A percentile compares a stretch with the other conserved stretches of the same genome.
phyloP scores from a whole-genome alignment of 2,113 vertebrate genomes.

The Grallaria varia region DNA sequence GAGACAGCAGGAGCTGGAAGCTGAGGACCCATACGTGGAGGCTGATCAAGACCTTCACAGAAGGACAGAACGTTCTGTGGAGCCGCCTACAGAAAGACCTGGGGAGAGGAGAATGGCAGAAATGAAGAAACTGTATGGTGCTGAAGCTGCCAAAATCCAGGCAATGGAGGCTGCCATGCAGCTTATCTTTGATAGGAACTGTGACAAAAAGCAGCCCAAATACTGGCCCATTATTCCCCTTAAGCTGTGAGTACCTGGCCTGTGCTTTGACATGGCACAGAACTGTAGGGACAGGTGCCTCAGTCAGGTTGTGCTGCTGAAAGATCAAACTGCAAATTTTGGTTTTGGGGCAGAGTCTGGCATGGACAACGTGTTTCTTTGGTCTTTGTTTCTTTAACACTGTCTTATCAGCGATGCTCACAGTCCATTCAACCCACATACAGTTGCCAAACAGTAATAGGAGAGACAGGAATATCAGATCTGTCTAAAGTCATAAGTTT shows the following conservation, averaged over 20 bases:
- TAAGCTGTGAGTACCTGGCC: conserved; percentile 75
- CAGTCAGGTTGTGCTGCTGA: neutral
- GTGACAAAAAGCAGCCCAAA: conserved; percentile 90
- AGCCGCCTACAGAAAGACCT: conserved; percentile 82
- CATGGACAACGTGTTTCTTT: neutral
- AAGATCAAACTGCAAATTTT: neutral
- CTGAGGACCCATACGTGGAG: conserved; percentile 80
- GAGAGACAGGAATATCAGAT: neutral
- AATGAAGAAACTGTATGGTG: conserved; percentile 89
- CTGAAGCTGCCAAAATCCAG: conserved; percentile 84
- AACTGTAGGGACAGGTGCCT: neutral
- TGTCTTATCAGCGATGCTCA: neutral
- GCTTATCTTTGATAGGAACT: conserved; percentile 88
- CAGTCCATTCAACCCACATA: neutral
- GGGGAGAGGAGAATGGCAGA: conserved; percentile 83
- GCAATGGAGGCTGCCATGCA: conserved; percentile 95
- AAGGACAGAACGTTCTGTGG: conserved; percentile 51
- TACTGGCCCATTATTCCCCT: conserved; percentile 97
- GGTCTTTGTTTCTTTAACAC: neutral
- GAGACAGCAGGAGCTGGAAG: conserved; percentile 88
- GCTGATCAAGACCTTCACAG: conserved; percentile 86
- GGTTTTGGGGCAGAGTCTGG: neutral
- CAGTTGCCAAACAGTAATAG: neutral
- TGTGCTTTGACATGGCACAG: neutral
- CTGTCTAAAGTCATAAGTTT: neutral